phyloP scores from a whole-genome alignment of 1,140 invertebrate species.

The Diorhabda sublineata region DNA sequence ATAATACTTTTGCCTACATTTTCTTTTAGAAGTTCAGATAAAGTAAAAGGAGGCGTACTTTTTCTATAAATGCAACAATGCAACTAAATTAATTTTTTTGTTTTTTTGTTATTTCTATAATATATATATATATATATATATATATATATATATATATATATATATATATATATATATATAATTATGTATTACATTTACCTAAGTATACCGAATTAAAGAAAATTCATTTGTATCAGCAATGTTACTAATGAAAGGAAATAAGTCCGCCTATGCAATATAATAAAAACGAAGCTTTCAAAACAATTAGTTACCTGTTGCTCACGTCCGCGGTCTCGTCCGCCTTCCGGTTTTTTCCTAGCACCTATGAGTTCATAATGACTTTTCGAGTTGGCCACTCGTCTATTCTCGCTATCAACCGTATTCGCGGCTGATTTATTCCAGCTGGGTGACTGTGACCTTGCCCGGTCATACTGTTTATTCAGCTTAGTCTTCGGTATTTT shows the following conservation, averaged over 20 bases:
- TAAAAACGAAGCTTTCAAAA: slow-evolving; percentile 8
- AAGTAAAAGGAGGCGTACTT: no score
- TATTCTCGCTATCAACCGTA: slow-evolving; percentile 25
- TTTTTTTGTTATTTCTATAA: no score
- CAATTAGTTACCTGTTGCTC: slow-evolving; percentile 39
- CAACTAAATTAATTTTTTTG: no score
- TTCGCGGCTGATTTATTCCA: slow-evolving; percentile 38
- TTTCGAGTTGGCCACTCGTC: slow-evolving; percentile 34
- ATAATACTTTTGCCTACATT: no score
- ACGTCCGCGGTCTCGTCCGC: slow-evolving; percentile 35
- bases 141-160: no score
- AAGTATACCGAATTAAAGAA: no score
- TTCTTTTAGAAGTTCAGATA: no score
- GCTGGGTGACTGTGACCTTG: slow-evolving; percentile 42
- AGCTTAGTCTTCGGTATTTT: slow-evolving; percentile 45
- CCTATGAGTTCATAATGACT: slow-evolving; percentile 42
- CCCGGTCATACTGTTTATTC: slow-evolving; percentile 33
- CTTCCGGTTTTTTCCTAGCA: slow-evolving; percentile 39
- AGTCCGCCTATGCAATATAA: slow-evolving; percentile 8
- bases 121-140: no score
- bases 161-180: no score
- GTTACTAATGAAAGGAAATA: neutral
- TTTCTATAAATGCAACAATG: no score
- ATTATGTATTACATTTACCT: no score
- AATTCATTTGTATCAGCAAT: no score